phyloP scores from a whole-genome alignment of 2,797 vertebrate species.

The Argya squamiceps region DNA sequence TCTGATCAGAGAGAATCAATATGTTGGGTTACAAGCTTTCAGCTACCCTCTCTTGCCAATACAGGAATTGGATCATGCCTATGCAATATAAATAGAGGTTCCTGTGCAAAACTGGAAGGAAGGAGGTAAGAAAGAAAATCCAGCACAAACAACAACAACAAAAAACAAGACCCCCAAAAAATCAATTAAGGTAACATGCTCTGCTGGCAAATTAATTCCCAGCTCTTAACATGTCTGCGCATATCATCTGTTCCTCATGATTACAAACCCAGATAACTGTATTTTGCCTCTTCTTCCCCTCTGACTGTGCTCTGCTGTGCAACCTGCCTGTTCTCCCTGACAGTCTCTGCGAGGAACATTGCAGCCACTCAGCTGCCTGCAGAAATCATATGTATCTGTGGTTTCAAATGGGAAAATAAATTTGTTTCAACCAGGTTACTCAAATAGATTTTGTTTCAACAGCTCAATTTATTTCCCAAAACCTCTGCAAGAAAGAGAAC shows the following conservation, averaged over 20 bases:
- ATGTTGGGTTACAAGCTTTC: background rate
- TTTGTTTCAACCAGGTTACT: background rate
- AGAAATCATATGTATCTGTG: background rate
- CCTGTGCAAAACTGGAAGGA: background rate
- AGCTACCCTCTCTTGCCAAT: background rate
- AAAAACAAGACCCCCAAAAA: background rate
- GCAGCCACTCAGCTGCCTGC: background rate
- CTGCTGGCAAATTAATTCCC: background rate
- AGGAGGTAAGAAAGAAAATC: background rate
- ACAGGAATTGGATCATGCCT: background rate
- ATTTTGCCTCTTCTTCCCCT: background rate
- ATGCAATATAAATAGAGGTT: background rate
- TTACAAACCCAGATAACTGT: background rate
- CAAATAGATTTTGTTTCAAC: background rate
- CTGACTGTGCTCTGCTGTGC: background rate
- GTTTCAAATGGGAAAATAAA: background rate
- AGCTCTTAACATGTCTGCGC: background rate
- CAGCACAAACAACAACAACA: background rate
- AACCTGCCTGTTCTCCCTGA: background rate
- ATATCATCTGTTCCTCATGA: background rate
- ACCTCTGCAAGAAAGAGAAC: background rate
- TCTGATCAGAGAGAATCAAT: background rate
- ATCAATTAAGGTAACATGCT: background rate
- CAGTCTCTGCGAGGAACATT: background rate
- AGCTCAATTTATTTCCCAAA: background rate